Percentiles rank a stretch among this genome's conserved stretches.
Evolutionary conservation across 1,140 invertebrate species (phyloP).

Genomic region (Trinorchestia longiramus): DNA sequence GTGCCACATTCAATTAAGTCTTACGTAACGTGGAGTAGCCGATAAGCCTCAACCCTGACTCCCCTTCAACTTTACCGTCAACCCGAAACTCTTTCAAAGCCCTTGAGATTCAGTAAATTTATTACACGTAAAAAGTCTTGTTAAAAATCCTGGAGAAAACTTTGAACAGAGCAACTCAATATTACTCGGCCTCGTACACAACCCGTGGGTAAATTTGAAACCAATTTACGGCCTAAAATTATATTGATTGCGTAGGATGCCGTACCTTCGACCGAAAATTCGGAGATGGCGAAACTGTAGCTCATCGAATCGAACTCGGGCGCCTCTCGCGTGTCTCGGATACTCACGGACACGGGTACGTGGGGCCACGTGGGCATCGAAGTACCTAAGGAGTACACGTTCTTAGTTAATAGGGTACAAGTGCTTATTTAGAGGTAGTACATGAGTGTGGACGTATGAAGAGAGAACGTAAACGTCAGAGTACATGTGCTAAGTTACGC

Average conservation of each 20-base stretch:
- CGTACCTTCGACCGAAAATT: constrained; percentile 13
- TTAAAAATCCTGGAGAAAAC: no score
- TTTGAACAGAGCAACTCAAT: background rate
- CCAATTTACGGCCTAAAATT: no score
- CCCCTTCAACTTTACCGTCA: no score
- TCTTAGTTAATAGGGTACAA: background rate
- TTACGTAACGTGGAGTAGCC: no score
- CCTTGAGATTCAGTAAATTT: no score
- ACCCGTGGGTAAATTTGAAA: background rate
- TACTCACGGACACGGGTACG: background rate
- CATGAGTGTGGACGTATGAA: background rate
- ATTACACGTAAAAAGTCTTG: no score
- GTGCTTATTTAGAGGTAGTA: background rate
- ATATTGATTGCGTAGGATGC: no score
- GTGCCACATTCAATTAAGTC: no score
- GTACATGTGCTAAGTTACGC: background rate
- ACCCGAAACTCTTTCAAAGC: no score
- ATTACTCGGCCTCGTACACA: background rate
- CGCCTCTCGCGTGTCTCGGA: constrained; percentile 52
- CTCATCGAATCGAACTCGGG: constrained; percentile 38
- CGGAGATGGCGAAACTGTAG: constrained; percentile 53
- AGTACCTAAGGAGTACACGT: background rate
- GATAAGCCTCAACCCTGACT: background rate
- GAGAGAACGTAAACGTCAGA: background rate
- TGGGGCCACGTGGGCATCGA: constrained; percentile 15